Percentiles rank a stretch among this genome's conserved stretches.
Conservation (phyloP, 2,113 vertebrate genomes). For the Tetrao urogallus region DNA sequence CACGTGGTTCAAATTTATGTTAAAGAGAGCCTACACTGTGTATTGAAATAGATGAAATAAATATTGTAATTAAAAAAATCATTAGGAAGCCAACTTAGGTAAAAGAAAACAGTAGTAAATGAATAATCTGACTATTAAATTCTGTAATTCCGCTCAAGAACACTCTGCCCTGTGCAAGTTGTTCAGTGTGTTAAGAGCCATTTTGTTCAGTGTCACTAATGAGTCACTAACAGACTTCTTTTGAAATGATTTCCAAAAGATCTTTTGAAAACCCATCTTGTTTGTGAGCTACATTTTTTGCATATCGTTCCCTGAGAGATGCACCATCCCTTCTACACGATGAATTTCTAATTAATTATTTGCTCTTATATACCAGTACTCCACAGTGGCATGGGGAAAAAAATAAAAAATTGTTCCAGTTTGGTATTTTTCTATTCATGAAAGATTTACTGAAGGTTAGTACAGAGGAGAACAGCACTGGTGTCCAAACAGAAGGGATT, state of each 20-base stretch:
- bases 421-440: not conserved
- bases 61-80: not conserved
- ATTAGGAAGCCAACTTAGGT: not conserved
- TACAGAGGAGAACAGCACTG: not conserved
- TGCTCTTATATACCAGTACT: not conserved
- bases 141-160: not conserved
- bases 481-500: not conserved
- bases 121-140: not conserved
- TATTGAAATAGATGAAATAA: not conserved
- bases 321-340: not conserved
- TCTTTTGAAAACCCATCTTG: not conserved
- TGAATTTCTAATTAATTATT: not conserved
- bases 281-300: not conserved
- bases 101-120: not conserved
- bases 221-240: not conserved
- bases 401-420: fast-evolving
- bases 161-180: not conserved
- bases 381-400: not conserved
- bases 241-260: not conserved
- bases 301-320: not conserved
- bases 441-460: not conserved
- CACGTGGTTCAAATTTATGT: not conserved
- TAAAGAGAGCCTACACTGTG: not conserved
- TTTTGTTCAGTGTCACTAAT: not conserved
- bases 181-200: not conserved